Conservation (phyloP, 1,140 invertebrate species). For the Neotoxoptera formosana region DNA sequence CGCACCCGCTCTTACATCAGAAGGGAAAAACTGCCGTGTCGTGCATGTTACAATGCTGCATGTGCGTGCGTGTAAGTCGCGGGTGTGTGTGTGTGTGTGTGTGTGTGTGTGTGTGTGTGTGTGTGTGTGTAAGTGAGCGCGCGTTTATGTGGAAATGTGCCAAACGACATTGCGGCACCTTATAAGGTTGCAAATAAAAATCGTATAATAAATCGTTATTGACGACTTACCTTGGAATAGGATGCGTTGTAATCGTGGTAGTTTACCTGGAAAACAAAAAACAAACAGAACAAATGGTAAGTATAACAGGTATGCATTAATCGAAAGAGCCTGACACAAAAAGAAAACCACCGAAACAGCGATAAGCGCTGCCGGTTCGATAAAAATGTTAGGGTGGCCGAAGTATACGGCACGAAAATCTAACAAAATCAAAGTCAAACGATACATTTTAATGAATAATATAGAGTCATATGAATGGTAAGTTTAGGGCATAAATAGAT, state of each 20-base stretch:
- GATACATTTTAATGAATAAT: background rate
- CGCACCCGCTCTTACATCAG: background rate
- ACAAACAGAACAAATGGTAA: background rate
- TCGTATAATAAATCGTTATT: background rate
- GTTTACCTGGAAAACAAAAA: slow-evolving; percentile 51
- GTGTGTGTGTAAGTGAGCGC: background rate
- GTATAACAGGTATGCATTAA: background rate
- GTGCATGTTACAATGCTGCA: background rate
- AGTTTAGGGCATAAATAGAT: background rate
- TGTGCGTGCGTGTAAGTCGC: background rate
- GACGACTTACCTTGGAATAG: slow-evolving; percentile 49
- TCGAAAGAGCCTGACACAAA: background rate
- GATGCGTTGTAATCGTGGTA: slow-evolving; percentile 49
- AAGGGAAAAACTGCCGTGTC: background rate
- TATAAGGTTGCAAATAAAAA: slow-evolving; percentile 38
- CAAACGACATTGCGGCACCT: slow-evolving; percentile 33
- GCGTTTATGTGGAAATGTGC: slow-evolving; percentile 35
- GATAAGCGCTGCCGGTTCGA: background rate
- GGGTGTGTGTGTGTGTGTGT: too few relatives aligned
- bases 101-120: background rate
- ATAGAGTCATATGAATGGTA: background rate
- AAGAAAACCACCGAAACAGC: background rate
- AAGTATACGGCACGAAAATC: background rate
- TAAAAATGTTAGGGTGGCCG: background rate
- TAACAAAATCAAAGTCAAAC: background rate